These are phyloP conservation scores for Phanerotoma sp. DNA, from an alignment of 2,888 invertebrate genomes.

Conservation along the genomic window DNA sequence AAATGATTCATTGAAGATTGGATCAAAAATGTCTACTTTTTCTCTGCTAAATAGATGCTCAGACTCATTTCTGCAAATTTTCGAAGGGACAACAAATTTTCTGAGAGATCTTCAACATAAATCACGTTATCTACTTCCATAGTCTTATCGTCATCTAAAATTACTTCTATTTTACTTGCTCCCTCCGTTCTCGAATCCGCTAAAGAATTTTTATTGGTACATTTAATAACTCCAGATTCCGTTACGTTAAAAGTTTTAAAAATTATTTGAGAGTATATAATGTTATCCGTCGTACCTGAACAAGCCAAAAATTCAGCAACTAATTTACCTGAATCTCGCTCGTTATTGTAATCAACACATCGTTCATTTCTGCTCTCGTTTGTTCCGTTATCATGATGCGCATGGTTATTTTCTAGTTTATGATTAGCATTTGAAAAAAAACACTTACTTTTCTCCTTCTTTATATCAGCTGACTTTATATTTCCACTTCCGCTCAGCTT, in stretches of 20 bases:
- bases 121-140: too few species aligned
- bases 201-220: background rate
- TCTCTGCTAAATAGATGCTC: too few species aligned
- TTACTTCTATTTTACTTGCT: too few species aligned
- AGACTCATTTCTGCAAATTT: too few species aligned
- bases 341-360: background rate
- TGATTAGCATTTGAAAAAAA: background rate
- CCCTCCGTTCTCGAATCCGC: too few species aligned
- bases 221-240: background rate
- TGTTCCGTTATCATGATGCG: background rate
- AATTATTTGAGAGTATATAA: background rate
- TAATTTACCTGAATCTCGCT: too few species aligned
- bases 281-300: background rate
- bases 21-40: too few species aligned
- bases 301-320: background rate
- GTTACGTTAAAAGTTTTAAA: slow-evolving; percentile 3
- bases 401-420: background rate
- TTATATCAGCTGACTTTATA: background rate
- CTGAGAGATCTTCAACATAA: too few species aligned
- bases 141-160: too few species aligned
- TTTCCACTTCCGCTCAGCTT: too few species aligned
- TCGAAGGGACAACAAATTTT: background rate
- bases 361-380: slow-evolving; percentile 1
- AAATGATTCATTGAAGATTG: too few species aligned
- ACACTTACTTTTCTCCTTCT: background rate